Evolutionary conservation across 1,140 invertebrate genomes (phyloP).

Genomic region (Brevipalpus yothersi): DNA sequence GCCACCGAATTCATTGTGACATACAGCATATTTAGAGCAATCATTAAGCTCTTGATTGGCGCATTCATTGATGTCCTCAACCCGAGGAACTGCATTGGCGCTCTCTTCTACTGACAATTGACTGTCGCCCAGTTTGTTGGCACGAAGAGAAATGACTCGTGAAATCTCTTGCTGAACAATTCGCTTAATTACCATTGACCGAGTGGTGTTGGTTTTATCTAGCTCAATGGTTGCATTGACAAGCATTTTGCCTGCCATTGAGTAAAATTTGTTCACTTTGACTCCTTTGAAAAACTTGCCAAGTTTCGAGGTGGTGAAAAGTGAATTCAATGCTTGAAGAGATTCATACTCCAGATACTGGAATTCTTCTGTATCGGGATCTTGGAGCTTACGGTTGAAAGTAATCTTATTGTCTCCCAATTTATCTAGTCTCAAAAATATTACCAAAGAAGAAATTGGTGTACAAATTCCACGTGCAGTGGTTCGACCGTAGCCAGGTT

Average conservation of each 20-base stretch:
- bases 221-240: constrained; percentile 55
- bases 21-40: constrained; percentile 54
- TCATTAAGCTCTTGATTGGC: constrained; percentile 59
- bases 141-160: constrained; percentile 49
- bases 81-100: constrained; percentile 39
- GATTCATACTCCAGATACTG: constrained; percentile 57
- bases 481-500: constrained; percentile 48
- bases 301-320: constrained; percentile 33
- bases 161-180: constrained; percentile 55
- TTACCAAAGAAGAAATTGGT: constrained; percentile 30
- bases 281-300: constrained; percentile 56
- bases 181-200: constrained; percentile 30
- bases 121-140: constrained; percentile 61
- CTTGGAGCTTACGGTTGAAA: constrained; percentile 43
- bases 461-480: constrained; percentile 2
- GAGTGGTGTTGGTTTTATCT: constrained; percentile 37
- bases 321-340: constrained; percentile 42
- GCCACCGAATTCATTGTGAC: constrained; percentile 66
- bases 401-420: constrained; percentile 43
- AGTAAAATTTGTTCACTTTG: constrained; percentile 52
- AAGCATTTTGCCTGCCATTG: constrained; percentile 33
- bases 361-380: constrained; percentile 50
- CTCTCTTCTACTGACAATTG: constrained; percentile 54
- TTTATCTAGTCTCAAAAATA: constrained; percentile 53
- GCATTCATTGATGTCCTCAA: constrained; percentile 72